Percentiles rank a stretch among this genome's conserved stretches.
Evolutionary conservation across 2,888 invertebrate species (phyloP).

Genomic region (Dyspetes luteomarginatus): DNA sequence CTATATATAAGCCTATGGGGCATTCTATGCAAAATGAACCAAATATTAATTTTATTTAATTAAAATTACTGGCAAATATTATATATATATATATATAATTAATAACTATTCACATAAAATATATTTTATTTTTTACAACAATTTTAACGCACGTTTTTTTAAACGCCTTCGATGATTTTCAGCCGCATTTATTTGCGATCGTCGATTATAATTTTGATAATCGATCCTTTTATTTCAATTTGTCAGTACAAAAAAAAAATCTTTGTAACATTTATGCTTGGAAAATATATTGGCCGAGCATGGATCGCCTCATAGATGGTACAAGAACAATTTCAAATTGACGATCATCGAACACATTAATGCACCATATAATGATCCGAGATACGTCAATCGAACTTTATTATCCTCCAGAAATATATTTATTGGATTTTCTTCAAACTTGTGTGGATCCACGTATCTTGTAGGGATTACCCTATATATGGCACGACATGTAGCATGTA

Average conservation of each 20-base stretch:
- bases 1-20: not conserved
- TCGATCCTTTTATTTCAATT: too few species aligned
- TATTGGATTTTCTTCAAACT: conserved; percentile 39
- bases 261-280: too few species aligned
- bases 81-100: too few species aligned
- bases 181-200: too few species aligned
- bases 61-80: too few species aligned
- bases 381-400: conserved; percentile 33
- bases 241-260: too few species aligned
- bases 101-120: too few species aligned
- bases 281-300: not conserved
- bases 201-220: too few species aligned
- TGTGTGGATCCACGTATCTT: not conserved
- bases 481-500: not conserved
- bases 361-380: not conserved
- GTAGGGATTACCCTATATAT: not conserved
- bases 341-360: not conserved
- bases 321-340: not conserved
- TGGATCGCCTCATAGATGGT: not conserved
- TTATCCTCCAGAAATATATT: conserved; percentile 29
- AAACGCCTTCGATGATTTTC: too few species aligned
- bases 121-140: too few species aligned
- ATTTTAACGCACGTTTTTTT: too few species aligned
- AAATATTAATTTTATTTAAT: not conserved
- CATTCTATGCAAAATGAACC: not conserved